These are phyloP conservation scores for Dendropsophus ebraccatus DNA, from an alignment of 2,113 vertebrate species.

Conservation along the genomic window DNA sequence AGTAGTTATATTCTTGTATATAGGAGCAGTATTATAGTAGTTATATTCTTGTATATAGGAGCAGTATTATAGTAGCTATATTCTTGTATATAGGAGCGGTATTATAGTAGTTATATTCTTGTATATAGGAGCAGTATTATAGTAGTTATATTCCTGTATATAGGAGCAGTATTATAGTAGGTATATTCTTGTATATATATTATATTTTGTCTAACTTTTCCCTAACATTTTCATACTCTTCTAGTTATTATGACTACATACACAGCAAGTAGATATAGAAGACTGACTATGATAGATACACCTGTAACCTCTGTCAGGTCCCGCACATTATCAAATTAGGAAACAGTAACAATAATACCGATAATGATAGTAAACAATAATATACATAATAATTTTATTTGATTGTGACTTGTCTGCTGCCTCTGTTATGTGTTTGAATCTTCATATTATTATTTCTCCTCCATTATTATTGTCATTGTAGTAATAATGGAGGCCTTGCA, in stretches of 20 bases:
- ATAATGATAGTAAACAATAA: no score
- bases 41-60: slow-evolving; percentile 4
- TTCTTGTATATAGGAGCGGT: neutral
- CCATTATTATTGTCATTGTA: neutral
- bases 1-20: slow-evolving; percentile 10
- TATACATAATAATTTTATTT: neutral
- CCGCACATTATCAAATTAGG: no score
- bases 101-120: neutral
- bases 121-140: neutral
- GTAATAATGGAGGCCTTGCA: neutral
- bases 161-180: neutral
- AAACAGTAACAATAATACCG: no score
- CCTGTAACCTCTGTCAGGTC: no score
- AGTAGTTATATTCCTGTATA: slow-evolving; percentile 5
- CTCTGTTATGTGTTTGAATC: neutral
- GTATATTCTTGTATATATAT: neutral
- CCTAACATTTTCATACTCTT: no score
- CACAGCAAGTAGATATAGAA: no score
- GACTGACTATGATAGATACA: no score
- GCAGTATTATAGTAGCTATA: slow-evolving; percentile 11
- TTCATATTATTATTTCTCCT: neutral
- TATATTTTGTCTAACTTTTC: no score
- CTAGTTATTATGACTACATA: no score
- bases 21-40: slow-evolving; percentile 2
- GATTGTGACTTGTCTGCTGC: neutral